phyloP scores from a whole-genome alignment of 2,888 invertebrate genomes.

The Mesodorylaimus sp. region DNA sequence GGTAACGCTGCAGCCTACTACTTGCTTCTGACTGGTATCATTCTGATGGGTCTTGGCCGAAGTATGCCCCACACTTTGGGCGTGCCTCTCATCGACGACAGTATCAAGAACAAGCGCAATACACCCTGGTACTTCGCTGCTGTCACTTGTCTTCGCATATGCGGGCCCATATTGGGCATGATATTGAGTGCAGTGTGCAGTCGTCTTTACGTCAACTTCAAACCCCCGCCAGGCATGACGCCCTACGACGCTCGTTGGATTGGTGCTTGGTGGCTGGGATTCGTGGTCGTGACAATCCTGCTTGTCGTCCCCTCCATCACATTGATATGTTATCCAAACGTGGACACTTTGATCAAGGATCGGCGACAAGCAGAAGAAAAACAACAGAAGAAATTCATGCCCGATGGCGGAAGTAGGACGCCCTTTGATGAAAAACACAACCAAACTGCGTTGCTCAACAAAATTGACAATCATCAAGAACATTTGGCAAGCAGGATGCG shows the following conservation, averaged over 20 bases:
- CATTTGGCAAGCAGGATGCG: too few relatives aligned
- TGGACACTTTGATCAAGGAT: too few relatives aligned
- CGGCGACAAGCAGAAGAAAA: too few relatives aligned
- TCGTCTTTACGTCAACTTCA: slow-evolving; percentile 23
- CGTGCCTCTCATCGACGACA: slow-evolving; percentile 28
- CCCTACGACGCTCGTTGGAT: slow-evolving; percentile 35
- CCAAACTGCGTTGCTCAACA: too few relatives aligned
- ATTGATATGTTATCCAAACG: slow-evolving; percentile 29
- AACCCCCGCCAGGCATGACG: slow-evolving; percentile 27
- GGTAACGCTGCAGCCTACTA: slow-evolving; percentile 22
- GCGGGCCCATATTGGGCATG: slow-evolving; percentile 27
- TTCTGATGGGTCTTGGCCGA: slow-evolving; percentile 27
- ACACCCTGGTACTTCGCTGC: slow-evolving; percentile 27
- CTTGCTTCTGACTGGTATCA: slow-evolving; percentile 26
- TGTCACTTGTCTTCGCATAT: slow-evolving; percentile 28
- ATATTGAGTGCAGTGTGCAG: slow-evolving; percentile 24
- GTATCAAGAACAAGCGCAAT: slow-evolving; percentile 25
- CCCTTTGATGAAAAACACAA: too few relatives aligned
- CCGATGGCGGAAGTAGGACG: too few relatives aligned
- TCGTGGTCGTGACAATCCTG: slow-evolving; percentile 24
- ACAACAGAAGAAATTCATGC: too few relatives aligned
- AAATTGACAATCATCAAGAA: too few relatives aligned
- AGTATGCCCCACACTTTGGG: slow-evolving; percentile 31
- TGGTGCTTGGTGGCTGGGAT: slow-evolving; percentile 37
- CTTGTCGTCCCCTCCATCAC: slow-evolving; percentile 26